A percentile compares a stretch with the other conserved stretches of the same genome.
These are phyloP conservation scores for Molanna angustata DNA, from an alignment of 2,888 invertebrate genomes.

Conservation along the genomic window DNA sequence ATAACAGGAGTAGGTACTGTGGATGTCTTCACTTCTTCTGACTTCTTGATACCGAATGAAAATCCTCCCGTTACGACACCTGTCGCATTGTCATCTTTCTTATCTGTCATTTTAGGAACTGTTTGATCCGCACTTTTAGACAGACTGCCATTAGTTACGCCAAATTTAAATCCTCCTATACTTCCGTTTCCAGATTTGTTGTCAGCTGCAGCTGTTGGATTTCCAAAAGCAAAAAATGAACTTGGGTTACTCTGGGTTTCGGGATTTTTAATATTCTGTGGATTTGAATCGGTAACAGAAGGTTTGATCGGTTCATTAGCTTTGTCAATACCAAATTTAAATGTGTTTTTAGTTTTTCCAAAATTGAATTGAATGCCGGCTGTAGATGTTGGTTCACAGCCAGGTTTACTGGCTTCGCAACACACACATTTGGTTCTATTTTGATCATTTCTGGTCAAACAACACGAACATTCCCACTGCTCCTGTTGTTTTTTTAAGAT, in stretches of 20 bases:
- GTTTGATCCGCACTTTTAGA: neutral
- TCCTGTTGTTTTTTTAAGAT: constrained; percentile 37
- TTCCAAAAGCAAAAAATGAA: constrained; percentile 44
- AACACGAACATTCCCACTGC: constrained; percentile 61
- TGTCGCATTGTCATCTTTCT: constrained; percentile 8
- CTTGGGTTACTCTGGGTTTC: constrained; percentile 33
- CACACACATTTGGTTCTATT: constrained; percentile 53
- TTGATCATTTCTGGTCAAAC: constrained; percentile 57
- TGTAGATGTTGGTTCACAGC: constrained; percentile 35
- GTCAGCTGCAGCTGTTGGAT: constrained; percentile 33
- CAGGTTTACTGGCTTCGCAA: constrained; percentile 56
- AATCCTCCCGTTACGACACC: constrained; percentile 15
- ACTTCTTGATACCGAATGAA: constrained; percentile 31
- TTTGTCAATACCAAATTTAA: constrained; percentile 54
- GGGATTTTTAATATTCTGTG: constrained; percentile 47
- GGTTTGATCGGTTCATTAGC: constrained; percentile 33
- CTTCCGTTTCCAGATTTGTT: constrained; percentile 11
- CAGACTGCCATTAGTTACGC: constrained; percentile 32
- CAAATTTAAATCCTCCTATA: constrained; percentile 37
- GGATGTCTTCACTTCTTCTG: constrained; percentile 21
- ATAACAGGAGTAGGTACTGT: neutral
- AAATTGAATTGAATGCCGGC: constrained; percentile 29
- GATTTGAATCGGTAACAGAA: neutral
- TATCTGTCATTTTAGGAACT: constrained; percentile 6
- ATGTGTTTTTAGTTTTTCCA: constrained; percentile 36